Conservation (phyloP, 2,113 vertebrate species). For the Rhea americana region DNA sequence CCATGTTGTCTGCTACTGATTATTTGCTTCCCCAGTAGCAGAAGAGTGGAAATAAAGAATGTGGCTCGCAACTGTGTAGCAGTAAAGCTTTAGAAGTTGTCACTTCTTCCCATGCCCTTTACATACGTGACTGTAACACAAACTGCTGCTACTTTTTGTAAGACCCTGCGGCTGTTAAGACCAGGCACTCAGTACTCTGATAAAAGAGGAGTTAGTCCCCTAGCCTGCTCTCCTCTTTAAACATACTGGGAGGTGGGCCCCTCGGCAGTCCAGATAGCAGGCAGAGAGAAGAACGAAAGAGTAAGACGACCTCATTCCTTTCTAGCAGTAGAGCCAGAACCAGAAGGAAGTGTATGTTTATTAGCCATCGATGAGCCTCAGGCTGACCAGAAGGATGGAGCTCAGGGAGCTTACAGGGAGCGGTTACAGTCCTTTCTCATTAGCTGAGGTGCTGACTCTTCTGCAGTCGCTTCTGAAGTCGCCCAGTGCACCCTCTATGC, state of each 20-base stretch:
- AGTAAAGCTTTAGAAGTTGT: background rate
- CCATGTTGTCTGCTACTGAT: background rate
- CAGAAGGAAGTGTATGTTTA: background rate
- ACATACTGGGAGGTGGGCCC: background rate
- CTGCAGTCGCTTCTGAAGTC: background rate
- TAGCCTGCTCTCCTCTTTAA: background rate
- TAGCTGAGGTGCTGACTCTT: background rate
- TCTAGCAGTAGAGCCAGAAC: background rate
- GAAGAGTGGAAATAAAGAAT: background rate
- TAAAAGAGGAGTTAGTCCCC: background rate
- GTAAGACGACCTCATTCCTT: background rate
- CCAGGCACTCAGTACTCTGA: rapidly evolving
- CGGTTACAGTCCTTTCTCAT: background rate
- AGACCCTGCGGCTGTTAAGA: background rate
- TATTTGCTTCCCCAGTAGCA: background rate
- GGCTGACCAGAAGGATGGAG: background rate
- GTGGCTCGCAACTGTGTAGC: background rate
- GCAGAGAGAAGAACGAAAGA: background rate
- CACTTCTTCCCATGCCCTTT: background rate
- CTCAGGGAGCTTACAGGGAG: background rate
- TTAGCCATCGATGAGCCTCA: background rate
- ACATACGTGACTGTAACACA: background rate
- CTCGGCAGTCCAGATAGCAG: background rate
- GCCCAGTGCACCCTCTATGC: background rate
- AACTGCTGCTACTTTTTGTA: background rate